These are phyloP conservation scores for Geococcyx californianus DNA, from an alignment of 2,113 vertebrate genomes.

Conservation along the genomic window DNA sequence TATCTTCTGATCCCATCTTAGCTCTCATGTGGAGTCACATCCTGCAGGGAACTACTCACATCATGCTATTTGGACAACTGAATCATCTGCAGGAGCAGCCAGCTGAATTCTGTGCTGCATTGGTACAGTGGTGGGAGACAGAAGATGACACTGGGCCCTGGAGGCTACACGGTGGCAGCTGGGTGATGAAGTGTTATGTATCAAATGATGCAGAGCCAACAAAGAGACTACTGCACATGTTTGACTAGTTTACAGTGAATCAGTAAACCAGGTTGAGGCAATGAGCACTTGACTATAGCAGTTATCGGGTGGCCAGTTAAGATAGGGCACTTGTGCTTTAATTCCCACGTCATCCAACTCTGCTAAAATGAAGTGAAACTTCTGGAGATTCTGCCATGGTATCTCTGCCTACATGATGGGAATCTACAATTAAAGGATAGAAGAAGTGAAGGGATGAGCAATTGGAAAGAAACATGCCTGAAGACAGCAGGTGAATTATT, in stretches of 20 bases:
- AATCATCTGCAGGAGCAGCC: background rate
- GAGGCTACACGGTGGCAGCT: rapidly evolving
- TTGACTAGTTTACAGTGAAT: background rate
- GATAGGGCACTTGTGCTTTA: background rate
- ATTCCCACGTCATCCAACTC: background rate
- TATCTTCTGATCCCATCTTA: background rate
- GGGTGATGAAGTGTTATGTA: background rate
- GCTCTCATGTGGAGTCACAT: background rate
- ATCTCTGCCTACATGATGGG: background rate
- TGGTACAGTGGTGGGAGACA: rapidly evolving
- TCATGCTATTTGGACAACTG: rapidly evolving
- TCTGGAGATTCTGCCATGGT: background rate
- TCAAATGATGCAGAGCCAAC: background rate
- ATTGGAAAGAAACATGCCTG: background rate
- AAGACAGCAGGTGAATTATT: background rate
- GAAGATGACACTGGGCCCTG: rapidly evolving
- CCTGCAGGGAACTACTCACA: rapidly evolving
- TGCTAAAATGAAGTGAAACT: background rate
- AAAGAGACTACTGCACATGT: rapidly evolving
- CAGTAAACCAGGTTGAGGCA: background rate
- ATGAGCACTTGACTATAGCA: background rate
- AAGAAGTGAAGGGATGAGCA: background rate
- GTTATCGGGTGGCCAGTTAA: background rate
- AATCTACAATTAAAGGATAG: background rate
- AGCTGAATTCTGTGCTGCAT: background rate